phyloP scores from a whole-genome alignment of 1,140 invertebrate species.

The Notospermus geniculatus region DNA sequence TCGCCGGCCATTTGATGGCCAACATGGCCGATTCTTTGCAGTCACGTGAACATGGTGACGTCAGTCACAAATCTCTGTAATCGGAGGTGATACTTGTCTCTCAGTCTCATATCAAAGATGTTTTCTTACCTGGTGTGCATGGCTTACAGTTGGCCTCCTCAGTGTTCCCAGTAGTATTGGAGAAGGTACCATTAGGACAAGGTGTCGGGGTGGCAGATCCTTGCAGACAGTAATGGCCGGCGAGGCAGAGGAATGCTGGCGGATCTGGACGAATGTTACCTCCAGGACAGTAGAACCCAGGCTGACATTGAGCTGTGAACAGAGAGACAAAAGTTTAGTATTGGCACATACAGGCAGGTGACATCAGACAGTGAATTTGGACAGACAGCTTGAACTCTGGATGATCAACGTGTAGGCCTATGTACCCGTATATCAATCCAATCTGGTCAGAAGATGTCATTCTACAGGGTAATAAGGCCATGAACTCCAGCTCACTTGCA shows the following conservation, averaged over 20 bases:
- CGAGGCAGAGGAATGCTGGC: conserved; percentile 29
- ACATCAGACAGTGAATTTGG: neutral
- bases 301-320: conserved; percentile 37
- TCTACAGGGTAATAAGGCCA: too few relatives aligned
- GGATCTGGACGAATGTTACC: conserved; percentile 39
- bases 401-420: too few relatives aligned
- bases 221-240: conserved; percentile 42
- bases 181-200: conserved; percentile 49
- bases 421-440: too few relatives aligned
- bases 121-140: conserved; percentile 43
- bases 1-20: too few relatives aligned
- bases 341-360: neutral
- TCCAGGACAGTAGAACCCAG: conserved; percentile 44
- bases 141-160: conserved; percentile 41
- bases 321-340: neutral
- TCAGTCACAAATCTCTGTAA: too few relatives aligned
- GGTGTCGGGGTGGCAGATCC: conserved; percentile 38
- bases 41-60: too few relatives aligned
- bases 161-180: conserved; percentile 41
- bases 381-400: too few relatives aligned
- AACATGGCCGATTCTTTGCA: too few relatives aligned
- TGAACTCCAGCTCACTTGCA: neutral
- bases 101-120: too few relatives aligned
- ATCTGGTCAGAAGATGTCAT: too few relatives aligned
- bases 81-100: too few relatives aligned